Evolutionary conservation across 2,797 vertebrate genomes (phyloP).

Genomic region (Argentina silus): DNA sequence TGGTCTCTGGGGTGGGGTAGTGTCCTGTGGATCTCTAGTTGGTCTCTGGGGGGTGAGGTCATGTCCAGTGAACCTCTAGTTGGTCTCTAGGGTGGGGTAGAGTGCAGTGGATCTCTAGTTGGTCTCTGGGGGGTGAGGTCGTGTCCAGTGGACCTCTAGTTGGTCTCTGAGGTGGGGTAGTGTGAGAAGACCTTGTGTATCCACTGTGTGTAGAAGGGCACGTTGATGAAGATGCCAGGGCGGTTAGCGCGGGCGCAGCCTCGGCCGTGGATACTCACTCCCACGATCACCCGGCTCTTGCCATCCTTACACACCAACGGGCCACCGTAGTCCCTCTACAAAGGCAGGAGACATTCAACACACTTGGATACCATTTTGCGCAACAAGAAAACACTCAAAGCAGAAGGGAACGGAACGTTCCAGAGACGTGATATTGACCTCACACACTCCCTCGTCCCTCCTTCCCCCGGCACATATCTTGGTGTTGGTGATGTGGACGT

Average conservation of each 20-base stretch:
- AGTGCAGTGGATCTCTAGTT: conserved; percentile 2
- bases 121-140: neutral
- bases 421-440: conserved; percentile 78
- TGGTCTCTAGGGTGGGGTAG: conserved; percentile 11
- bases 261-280: conserved; percentile 93
- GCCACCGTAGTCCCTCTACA: conserved; percentile 93
- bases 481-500: conserved; percentile 86
- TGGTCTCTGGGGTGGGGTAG: conserved; percentile 2
- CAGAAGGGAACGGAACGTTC: neutral
- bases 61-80: neutral
- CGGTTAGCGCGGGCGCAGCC: conserved; percentile 92
- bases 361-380: neutral
- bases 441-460: conserved; percentile 90
- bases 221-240: conserved; percentile 93
- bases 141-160: conserved; percentile 8
- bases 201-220: conserved; percentile 94
- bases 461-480: conserved; percentile 94
- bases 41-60: neutral
- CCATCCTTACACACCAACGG: conserved; percentile 94
- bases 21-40: conserved; percentile 4
- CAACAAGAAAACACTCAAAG: neutral
- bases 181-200: conserved; percentile 91
- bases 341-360: conserved; percentile 27
- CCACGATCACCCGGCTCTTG: conserved; percentile 88
- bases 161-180: conserved; percentile 54